Conservation (phyloP, 1,140 invertebrate genomes). For the Luehdorfia chinensis region DNA sequence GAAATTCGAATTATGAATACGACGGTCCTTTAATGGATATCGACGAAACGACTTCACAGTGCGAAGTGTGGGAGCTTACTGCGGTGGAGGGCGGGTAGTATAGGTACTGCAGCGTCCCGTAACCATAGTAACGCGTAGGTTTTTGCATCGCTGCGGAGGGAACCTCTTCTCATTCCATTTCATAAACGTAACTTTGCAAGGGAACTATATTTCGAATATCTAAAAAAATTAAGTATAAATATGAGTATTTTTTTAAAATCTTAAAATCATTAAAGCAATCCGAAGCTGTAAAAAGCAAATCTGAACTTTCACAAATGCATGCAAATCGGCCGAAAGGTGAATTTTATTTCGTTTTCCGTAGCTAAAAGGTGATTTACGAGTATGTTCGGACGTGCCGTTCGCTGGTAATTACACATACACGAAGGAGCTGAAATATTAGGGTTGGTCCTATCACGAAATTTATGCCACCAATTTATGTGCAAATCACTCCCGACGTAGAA, state of each 20-base stretch:
- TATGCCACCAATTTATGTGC: not conserved
- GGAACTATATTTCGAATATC: slow-evolving; percentile 1
- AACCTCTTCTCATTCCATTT: slow-evolving; percentile 24
- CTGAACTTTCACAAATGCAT: slow-evolving; percentile 9
- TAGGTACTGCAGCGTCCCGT: slow-evolving; percentile 67
- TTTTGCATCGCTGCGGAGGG: slow-evolving; percentile 31
- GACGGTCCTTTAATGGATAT: not conserved
- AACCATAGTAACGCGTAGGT: slow-evolving; percentile 49
- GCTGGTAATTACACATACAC: slow-evolving; percentile 14
- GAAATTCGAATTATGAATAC: not conserved
- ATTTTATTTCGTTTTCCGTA: slow-evolving; percentile 14
- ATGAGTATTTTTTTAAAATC: no score
- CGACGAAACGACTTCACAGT: slow-evolving; percentile 26
- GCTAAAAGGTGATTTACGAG: slow-evolving; percentile 13
- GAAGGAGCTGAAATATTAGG: slow-evolving; percentile 13
- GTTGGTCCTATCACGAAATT: slow-evolving; percentile 7
- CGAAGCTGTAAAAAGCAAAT: not conserved
- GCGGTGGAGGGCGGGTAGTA: slow-evolving; percentile 54
- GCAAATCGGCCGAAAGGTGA: slow-evolving; percentile 15
- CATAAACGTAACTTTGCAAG: slow-evolving; percentile 7
- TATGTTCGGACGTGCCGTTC: slow-evolving; percentile 15
- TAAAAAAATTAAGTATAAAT: no score
- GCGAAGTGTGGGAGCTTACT: slow-evolving; percentile 44
- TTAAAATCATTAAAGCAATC: no score
- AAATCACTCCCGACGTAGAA: no score